Evolutionary conservation across 2,888 invertebrate genomes (phyloP).

Genomic region (Syrista parreyssii): DNA sequence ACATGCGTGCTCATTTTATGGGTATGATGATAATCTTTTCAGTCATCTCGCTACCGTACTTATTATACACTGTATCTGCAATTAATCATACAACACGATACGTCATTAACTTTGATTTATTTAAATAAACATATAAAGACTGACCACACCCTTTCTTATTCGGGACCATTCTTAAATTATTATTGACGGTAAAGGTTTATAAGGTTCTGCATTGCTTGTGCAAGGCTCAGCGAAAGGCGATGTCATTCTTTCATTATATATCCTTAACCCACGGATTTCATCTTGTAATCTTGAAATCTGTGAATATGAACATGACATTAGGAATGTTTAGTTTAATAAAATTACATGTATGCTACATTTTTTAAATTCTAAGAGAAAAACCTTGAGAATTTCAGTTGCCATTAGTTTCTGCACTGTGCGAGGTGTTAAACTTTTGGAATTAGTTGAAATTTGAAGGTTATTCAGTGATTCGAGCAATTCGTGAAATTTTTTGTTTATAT

Average conservation of each 20-base stretch:
- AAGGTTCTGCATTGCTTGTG: not conserved
- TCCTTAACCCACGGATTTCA: conserved; percentile 68
- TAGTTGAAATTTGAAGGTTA: conserved; percentile 40
- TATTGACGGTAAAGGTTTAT: conserved; percentile 29
- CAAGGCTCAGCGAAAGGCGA: conserved; percentile 16
- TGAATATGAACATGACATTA: conserved; percentile 41
- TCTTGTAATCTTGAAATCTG: conserved; percentile 72
- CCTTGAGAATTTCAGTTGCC: conserved; percentile 72
- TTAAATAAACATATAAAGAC: conserved; percentile 35
- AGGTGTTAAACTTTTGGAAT: conserved; percentile 52
- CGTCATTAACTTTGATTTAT: conserved; percentile 34
- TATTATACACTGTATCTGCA: conserved; percentile 27
- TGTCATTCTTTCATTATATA: conserved; percentile 42
- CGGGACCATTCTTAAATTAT: conserved; percentile 26
- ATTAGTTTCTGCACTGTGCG: conserved; percentile 70
- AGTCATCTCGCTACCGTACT: conserved; percentile 21
- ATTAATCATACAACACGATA: conserved; percentile 29
- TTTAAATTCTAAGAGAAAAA: conserved; percentile 15
- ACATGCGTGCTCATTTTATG: not conserved
- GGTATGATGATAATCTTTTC: conserved; percentile 12
- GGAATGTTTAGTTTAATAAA: not conserved
- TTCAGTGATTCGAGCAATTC: conserved; percentile 63
- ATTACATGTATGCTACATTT: not conserved
- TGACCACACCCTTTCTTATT: conserved; percentile 12
- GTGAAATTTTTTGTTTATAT: conserved; percentile 55